phyloP scores from a whole-genome alignment of 2,113 vertebrate species.

The Tympanuchus pallidicinctus region DNA sequence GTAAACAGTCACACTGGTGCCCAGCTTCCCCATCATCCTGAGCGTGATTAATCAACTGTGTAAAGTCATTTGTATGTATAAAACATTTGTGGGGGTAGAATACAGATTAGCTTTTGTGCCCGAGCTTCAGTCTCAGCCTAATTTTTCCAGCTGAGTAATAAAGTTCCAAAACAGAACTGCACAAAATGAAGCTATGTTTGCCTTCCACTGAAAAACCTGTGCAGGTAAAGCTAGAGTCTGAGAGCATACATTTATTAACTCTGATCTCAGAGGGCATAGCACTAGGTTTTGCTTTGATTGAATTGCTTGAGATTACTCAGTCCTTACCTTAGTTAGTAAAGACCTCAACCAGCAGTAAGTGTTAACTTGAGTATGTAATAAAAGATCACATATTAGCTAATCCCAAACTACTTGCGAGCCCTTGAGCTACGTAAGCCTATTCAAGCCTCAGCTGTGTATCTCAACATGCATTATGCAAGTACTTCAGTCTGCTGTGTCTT shows the following conservation, averaged over 20 bases:
- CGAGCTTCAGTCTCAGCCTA: background rate
- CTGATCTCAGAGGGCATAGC: background rate
- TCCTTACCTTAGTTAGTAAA: background rate
- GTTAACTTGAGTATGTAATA: background rate
- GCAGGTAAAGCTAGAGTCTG: background rate
- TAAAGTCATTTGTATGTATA: constrained; percentile 39
- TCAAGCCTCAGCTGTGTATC: background rate
- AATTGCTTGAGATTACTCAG: background rate
- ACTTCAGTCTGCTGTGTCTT: background rate
- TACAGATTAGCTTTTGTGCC: constrained; percentile 7
- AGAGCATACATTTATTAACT: constrained; percentile 2
- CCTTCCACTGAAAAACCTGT: background rate
- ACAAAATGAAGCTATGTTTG: background rate
- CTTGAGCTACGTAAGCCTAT: background rate
- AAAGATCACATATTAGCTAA: constrained; percentile 55
- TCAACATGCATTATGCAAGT: background rate
- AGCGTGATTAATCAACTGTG: constrained; percentile 27
- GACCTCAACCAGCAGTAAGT: background rate
- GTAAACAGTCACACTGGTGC: constrained; percentile 37
- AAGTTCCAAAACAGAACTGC: background rate
- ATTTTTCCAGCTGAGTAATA: background rate
- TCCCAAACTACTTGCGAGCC: background rate
- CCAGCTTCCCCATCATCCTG: background rate
- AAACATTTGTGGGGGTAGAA: background rate
- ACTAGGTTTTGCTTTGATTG: background rate